Base-by-base conservation (phyloP, 2,797 vertebrate species). In the Columba guinea region DNA sequence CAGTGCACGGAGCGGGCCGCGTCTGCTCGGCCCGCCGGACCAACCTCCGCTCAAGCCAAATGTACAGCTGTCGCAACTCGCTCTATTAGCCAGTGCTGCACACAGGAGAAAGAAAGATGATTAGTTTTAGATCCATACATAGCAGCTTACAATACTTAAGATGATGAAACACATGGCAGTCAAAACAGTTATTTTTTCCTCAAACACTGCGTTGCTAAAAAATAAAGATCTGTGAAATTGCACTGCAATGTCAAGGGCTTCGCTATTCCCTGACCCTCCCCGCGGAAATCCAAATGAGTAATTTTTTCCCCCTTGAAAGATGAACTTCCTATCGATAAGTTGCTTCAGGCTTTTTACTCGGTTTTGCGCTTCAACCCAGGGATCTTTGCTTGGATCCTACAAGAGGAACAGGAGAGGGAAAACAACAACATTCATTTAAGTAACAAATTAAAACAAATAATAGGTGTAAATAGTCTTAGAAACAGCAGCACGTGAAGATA, bases 361-460 rank as follows among this genome's bases (percentile, higher is more conserved):
- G 98, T 52, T 98, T 99, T 99, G 86, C 98, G 99, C 97, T 99
- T 99, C 97, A 99, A 97, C 78, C 99, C 99, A 9, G 99, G 99
- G 78, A 99, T 98, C 97, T 99, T 99, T 48, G 98, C 99, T 98
- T 99, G 99, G 97, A 99, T 97, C 98, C 99, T 99, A 94, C 34
- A 97, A 95, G 69, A 73, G 55, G 32, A 79, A 94, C 1, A 87
- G 69, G 60, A 81, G 13, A 60, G 34, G 39, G 87, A 64, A 81
- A 79, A 87, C 22, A 81, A 62, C 26, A 32, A 10, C 59, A 9
- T 26, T 60, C 59, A 9, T 26, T 60, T 53, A 21, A 79, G 83
- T 82, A 73, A 55, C 3, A 0, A 35, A 30, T 10, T 46, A 58
- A 19, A 34, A 55, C 13, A 41, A 41, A 16, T 14, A 13, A 4